phyloP scores from a whole-genome alignment of 2,113 vertebrate species.

The Climacteris rufus region DNA sequence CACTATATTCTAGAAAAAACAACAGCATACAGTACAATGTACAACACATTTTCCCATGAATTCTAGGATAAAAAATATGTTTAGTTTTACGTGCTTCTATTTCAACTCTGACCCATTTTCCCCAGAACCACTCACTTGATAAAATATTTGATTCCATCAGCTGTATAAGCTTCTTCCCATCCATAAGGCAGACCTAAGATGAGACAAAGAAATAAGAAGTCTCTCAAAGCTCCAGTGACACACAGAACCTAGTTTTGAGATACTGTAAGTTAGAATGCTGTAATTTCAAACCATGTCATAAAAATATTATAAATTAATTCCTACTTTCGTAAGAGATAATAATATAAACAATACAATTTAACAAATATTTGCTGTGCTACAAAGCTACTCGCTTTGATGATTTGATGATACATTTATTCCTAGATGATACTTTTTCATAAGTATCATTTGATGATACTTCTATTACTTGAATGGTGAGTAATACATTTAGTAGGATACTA shows the following conservation, averaged over 20 bases:
- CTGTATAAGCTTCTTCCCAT: slow-evolving; percentile 90
- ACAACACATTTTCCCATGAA: not conserved
- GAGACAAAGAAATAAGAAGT: slow-evolving; percentile 28
- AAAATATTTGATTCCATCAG: slow-evolving; percentile 89
- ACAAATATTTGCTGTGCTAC: not conserved
- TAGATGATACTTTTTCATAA: not conserved
- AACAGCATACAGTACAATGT: not conserved
- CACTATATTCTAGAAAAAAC: not conserved
- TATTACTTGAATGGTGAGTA: not conserved
- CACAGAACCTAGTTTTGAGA: not conserved
- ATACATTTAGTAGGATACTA: not conserved
- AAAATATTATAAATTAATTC: not conserved
- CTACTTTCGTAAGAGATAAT: not conserved
- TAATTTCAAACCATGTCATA: not conserved
- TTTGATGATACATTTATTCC: not conserved
- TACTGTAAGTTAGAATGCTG: not conserved
- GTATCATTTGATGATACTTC: not conserved
- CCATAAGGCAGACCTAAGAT: slow-evolving; percentile 83
- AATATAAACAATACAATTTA: not conserved
- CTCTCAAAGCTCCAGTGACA: not conserved
- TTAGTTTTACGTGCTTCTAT: not conserved
- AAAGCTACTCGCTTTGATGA: not conserved
- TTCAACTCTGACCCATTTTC: slow-evolving; percentile 21
- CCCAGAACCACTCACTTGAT: slow-evolving; percentile 87
- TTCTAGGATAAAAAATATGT: not conserved